Base-by-base conservation (phyloP, 2,113 vertebrate species). In the Anolis carolinensis region DNA sequence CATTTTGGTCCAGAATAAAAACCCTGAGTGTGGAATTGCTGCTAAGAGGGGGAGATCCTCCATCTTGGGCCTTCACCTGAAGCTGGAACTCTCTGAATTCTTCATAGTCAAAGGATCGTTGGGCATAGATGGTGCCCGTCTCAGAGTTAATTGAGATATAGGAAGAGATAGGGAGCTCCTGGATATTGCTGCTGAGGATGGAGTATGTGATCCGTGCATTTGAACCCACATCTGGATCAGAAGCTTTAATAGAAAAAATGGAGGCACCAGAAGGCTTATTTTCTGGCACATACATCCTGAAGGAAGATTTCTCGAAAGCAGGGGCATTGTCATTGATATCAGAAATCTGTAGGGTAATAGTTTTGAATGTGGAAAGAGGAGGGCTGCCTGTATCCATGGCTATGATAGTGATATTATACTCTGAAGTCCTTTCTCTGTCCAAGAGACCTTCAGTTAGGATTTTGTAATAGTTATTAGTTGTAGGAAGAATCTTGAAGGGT, bases 301-400 rank as follows among this genome's bases (percentile, higher is more conserved):
- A 95, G 78, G 78, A 73, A 1, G 55, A 0, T 81, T 95, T 86
- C 0, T 91, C 84, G 90, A 97, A 97, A 5, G 92, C 67, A 0
- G 96, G 97, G 0, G 94, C 74, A 55, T 97, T 97, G 79, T 97
- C 96, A 36, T 96, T 97, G 18, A 96, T 79, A 21, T 96, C 96
- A 0, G 90, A 89, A 0, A 96, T 78, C 21, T 74, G 39, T 25
- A 74, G 39, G 0, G 23, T 4, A 13, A 59, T 59, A 2, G 55
- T 59, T 59, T 59, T 59, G 1, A 4, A 13, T 59, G 11, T 59
- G 16, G 55, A 59, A 59, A 59, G 55, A 59, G 55, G 18, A 59
- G 55, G 55, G 16, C 13, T 59, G 14, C 55, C 55, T 59, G 14
- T 59, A 13, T 59, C 55, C 14, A 3, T 59, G 11, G 55, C 55